These are phyloP conservation scores for Apis laboriosa DNA, from an alignment of 1,140 invertebrate genomes.

Conservation along the genomic window DNA sequence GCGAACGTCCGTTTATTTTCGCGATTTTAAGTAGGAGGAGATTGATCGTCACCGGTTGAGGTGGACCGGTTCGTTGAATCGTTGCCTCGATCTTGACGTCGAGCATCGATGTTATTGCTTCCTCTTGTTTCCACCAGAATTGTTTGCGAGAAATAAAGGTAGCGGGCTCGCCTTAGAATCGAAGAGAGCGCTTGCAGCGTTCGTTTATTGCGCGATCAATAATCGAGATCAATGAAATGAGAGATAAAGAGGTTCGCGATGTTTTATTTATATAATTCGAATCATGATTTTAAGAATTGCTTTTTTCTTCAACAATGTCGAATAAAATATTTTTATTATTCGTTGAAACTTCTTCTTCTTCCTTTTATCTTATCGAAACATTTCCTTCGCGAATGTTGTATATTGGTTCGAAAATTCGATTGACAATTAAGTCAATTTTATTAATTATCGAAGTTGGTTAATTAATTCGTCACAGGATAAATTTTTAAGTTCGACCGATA, in stretches of 20 bases:
- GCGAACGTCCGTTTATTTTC: constrained; percentile 64
- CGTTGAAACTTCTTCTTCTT: too few relatives aligned
- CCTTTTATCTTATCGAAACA: too few relatives aligned
- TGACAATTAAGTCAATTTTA: too few relatives aligned
- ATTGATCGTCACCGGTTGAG: constrained; percentile 62
- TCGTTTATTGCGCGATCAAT: background rate
- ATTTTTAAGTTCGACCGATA: too few relatives aligned
- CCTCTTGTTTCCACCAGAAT: constrained; percentile 5
- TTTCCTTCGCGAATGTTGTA: too few relatives aligned
- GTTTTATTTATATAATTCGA: background rate
- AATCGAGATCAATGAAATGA: background rate
- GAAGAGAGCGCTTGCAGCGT: background rate
- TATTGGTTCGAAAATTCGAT: too few relatives aligned
- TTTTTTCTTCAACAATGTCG: background rate
- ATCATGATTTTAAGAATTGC: background rate
- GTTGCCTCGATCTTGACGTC: constrained; percentile 67
- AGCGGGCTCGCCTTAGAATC: background rate
- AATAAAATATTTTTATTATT: too few relatives aligned
- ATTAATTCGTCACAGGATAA: too few relatives aligned
- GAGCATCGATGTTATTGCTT: constrained; percentile 45
- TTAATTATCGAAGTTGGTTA: too few relatives aligned
- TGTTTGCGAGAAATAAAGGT: background rate
- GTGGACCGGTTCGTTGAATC: constrained; percentile 59
- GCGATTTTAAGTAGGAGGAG: constrained; percentile 65
- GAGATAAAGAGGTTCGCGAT: background rate